Conservation (phyloP, 2,888 invertebrate genomes). For the Archips crataeganus region DNA sequence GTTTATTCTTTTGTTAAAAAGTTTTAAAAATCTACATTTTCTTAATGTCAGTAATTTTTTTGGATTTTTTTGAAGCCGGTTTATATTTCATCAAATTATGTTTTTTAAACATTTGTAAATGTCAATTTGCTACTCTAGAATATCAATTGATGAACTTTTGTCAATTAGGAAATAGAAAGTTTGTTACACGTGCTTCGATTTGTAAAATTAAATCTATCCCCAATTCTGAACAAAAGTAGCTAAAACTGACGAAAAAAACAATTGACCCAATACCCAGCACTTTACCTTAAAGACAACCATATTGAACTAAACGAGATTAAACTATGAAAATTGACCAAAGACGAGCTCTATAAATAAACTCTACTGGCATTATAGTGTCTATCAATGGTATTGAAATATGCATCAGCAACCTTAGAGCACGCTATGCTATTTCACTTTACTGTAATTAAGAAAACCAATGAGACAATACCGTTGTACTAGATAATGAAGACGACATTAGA, state of each 20-base stretch:
- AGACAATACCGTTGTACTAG: conserved; percentile 22
- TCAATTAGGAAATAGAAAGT: too few species aligned
- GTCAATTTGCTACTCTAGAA: too few species aligned
- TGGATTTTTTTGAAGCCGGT: too few species aligned
- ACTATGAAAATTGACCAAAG: conserved; percentile 11
- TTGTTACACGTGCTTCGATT: too few species aligned
- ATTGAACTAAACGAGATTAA: conserved; percentile 18
- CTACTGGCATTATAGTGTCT: not conserved
- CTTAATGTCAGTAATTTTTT: too few species aligned
- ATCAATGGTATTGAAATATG: conserved; percentile 6
- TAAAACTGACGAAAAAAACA: not conserved
- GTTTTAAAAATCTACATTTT: too few species aligned
- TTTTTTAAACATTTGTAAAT: too few species aligned
- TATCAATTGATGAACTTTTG: too few species aligned
- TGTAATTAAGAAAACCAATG: conserved; percentile 26
- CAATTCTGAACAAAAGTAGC: not conserved
- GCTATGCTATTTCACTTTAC: conserved; percentile 11
- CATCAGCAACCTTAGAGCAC: conserved; percentile 12
- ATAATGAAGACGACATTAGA: not conserved
- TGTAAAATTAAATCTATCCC: not conserved
- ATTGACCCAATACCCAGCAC: not conserved
- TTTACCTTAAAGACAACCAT: conserved; percentile 37
- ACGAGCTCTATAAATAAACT: conserved; percentile 40
- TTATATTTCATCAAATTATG: too few species aligned
- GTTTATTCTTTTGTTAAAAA: too few species aligned